Conservation (phyloP, 1,140 invertebrate species). For the Batillaria attramentaria region DNA sequence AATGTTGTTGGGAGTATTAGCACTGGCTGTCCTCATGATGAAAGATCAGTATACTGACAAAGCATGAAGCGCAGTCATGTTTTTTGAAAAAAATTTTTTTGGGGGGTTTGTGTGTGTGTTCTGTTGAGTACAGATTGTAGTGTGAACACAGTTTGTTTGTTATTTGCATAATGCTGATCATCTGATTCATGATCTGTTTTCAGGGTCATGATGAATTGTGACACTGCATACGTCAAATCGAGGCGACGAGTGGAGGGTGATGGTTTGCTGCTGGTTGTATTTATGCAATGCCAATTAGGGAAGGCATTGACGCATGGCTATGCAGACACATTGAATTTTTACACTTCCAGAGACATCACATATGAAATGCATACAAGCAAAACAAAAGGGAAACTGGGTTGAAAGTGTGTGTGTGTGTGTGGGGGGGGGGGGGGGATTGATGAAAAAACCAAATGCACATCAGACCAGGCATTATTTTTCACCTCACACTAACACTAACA, state of each 20-base stretch:
- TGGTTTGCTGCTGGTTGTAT: neutral
- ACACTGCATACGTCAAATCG: neutral
- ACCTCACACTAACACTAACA: too few species aligned
- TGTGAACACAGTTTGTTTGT: too few species aligned
- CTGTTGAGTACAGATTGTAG: too few species aligned
- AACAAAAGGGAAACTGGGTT: neutral
- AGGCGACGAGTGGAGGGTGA: neutral
- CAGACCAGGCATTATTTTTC: neutral
- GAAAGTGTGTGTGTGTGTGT: neutral
- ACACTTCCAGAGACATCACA: too few species aligned
- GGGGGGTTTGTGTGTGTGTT: neutral
- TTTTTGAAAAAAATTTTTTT: neutral
- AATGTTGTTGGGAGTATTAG: too few species aligned
- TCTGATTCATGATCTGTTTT: neutral
- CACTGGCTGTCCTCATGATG: neutral
- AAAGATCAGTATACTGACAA: neutral
- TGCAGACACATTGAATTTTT: too few species aligned
- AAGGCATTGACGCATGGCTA: neutral
- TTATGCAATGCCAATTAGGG: neutral
- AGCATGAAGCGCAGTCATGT: neutral
- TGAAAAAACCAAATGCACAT: neutral
- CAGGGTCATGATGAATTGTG: conserved; percentile 27
- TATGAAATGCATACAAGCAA: neutral
- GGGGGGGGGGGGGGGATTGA: neutral
- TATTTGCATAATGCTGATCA: neutral